Evolutionary conservation across 2,113 vertebrate species (phyloP).

Genomic region (Lucifuga dentata): DNA sequence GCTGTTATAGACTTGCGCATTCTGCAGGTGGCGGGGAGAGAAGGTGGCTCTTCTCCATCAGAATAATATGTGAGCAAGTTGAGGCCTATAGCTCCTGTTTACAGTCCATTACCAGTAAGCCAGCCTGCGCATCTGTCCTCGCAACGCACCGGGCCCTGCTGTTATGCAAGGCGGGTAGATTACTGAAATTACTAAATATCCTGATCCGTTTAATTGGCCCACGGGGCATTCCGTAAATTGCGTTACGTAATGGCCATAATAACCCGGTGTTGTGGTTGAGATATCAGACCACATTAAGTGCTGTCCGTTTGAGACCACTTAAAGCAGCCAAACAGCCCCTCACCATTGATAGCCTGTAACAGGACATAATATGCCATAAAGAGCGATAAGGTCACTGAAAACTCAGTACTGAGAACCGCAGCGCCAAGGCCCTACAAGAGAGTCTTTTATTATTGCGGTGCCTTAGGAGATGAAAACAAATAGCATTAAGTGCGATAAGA

Average conservation of each 20-base stretch:
- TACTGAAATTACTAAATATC: slow-evolving; percentile 56
- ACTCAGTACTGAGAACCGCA: slow-evolving; percentile 11
- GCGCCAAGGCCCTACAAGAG: slow-evolving; percentile 43
- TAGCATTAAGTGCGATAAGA: slow-evolving; percentile 64
- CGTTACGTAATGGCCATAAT: slow-evolving; percentile 71
- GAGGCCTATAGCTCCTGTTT: slow-evolving; percentile 75
- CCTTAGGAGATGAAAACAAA: slow-evolving; percentile 67
- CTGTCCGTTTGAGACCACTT: slow-evolving; percentile 41
- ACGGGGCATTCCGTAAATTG: slow-evolving; percentile 64
- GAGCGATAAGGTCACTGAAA: slow-evolving; percentile 63
- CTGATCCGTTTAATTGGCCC: slow-evolving; percentile 67
- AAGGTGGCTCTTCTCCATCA: slow-evolving; percentile 81
- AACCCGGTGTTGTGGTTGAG: slow-evolving; percentile 37
- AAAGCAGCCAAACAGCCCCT: slow-evolving; percentile 5
- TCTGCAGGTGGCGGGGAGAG: slow-evolving; percentile 91
- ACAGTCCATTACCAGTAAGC: slow-evolving; percentile 50
- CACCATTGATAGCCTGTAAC: slow-evolving; percentile 23
- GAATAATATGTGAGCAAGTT: slow-evolving; percentile 61
- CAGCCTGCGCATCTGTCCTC: slow-evolving; percentile 61
- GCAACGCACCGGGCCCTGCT: slow-evolving; percentile 36
- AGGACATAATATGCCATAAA: slow-evolving; percentile 56
- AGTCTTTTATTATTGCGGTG: slow-evolving; percentile 52
- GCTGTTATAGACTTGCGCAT: slow-evolving; percentile 87
- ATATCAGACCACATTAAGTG: slow-evolving; percentile 4
- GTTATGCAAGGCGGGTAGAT: slow-evolving; percentile 66